phyloP scores from a whole-genome alignment of 2,113 vertebrate genomes.

The Ochotona princeps region DNA sequence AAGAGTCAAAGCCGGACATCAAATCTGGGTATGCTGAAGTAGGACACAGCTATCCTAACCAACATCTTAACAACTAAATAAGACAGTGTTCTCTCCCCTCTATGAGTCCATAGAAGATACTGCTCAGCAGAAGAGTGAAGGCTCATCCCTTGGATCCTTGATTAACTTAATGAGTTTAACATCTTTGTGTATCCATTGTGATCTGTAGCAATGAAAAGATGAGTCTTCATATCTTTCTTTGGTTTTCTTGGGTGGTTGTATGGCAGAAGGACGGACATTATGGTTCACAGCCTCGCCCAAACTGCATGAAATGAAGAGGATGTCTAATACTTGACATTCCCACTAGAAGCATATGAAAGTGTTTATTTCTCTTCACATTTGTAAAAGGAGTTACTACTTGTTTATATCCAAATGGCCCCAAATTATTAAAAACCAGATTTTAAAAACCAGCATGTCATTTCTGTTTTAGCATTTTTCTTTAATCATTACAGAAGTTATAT shows the following conservation, averaged over 20 bases:
- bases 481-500: neutral
- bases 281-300: neutral
- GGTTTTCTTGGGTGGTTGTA: neutral
- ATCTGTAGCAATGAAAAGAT: neutral
- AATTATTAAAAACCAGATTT: neutral
- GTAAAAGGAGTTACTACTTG: neutral
- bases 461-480: slow-evolving; percentile 44
- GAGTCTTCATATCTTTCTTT: neutral
- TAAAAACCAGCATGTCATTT: neutral
- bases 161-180: neutral
- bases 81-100: neutral
- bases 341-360: neutral
- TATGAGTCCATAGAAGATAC: neutral
- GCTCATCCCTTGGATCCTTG: neutral
- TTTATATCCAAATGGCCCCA: neutral
- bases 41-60: too few species aligned
- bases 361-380: neutral
- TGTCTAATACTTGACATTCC: neutral
- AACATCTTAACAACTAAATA: too few species aligned
- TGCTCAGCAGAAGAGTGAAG: neutral
- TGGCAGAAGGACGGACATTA: neutral
- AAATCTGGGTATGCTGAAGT: too few species aligned
- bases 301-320: neutral
- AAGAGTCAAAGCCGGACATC: too few species aligned
- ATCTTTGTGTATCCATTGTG: neutral